Evolutionary conservation across 2,797 vertebrate species (phyloP), one percentile per base, ranked within the genome.

Genomic region (Artibeus lituratus): DNA sequence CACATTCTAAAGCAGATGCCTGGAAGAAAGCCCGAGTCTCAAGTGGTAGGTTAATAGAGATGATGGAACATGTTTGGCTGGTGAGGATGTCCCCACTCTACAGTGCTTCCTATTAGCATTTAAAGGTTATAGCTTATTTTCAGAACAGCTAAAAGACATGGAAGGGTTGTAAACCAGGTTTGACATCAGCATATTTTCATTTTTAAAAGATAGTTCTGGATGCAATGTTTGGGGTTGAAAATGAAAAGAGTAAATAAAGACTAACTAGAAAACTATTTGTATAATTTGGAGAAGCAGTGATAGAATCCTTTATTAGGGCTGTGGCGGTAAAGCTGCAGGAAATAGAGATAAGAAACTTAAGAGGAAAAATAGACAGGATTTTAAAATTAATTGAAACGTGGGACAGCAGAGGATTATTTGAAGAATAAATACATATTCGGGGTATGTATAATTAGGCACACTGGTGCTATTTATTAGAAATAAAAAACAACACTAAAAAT

Each of bases 31-130:
- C 42, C 70, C 57, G 35, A 44, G 37, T 53, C 74, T 90, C 10
- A 35, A 49, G 51, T n/a, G 6, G 9, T 9, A 10, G 18, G 5
- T 57, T 44, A 35, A 49, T 2, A 35, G 53, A 19, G 9, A 47
- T 1, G 42, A 39, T 12, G 6, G 8, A 72, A 8, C 29, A 47
- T 1, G 2, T 0, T 3, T 16, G 70, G 12, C 11, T 37, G 3
- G 0, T 55, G 11, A 85, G 10, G 7, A 12, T 37, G 32, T 10
- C 15, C 11, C 6, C 14, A 7, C 3, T 73, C 3, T 26, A 8
- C 1, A n/a, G 16, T 39, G 15, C 3, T 90, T 92, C 39, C 42
- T 78, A 3, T 22, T 65, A 49, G 24, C 44, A 18, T 16, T 7
- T 10, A 18, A 67, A 55, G 8, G 9, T 35, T 7, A 47, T 26